Percentiles rank a stretch among this genome's conserved stretches.
Evolutionary conservation across 2,113 vertebrate genomes (phyloP).

Genomic region (Rhizomys pruinosus): DNA sequence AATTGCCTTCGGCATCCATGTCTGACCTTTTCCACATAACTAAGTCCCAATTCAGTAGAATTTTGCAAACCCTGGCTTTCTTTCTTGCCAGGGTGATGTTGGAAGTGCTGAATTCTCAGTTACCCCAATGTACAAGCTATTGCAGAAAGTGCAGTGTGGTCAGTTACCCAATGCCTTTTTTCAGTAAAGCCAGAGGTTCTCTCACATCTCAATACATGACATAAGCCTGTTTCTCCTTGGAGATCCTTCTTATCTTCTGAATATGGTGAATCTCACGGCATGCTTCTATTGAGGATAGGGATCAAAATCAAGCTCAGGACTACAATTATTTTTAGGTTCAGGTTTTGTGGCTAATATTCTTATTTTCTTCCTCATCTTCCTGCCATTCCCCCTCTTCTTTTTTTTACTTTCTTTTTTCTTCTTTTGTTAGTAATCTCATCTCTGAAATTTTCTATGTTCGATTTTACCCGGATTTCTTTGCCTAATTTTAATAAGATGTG

Average conservation of each 20-base stretch:
- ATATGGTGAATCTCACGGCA: neutral
- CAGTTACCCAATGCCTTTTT: neutral
- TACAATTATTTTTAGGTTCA: conserved; percentile 15
- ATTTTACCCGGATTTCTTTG: neutral
- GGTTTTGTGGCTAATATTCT: neutral
- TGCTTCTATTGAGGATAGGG: neutral
- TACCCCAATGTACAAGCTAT: neutral
- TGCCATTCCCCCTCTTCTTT: neutral
- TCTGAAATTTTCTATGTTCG: neutral
- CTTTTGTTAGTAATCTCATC: neutral
- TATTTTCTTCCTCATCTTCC: neutral
- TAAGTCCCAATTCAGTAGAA: neutral
- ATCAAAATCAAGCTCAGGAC: neutral
- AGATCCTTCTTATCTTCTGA: neutral
- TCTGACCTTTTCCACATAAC: neutral
- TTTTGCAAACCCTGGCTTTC: neutral
- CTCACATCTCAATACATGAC: neutral
- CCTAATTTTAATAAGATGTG: too few species aligned
- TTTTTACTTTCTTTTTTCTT: neutral
- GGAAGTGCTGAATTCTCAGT: fast-evolving
- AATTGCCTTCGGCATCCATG: fast-evolving
- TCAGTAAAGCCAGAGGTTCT: neutral
- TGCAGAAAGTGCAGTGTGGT: fast-evolving
- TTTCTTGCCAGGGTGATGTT: neutral
- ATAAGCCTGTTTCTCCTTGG: neutral